Base-by-base conservation (phyloP, 1,140 invertebrate species). In the Agrypnia vestita region DNA sequence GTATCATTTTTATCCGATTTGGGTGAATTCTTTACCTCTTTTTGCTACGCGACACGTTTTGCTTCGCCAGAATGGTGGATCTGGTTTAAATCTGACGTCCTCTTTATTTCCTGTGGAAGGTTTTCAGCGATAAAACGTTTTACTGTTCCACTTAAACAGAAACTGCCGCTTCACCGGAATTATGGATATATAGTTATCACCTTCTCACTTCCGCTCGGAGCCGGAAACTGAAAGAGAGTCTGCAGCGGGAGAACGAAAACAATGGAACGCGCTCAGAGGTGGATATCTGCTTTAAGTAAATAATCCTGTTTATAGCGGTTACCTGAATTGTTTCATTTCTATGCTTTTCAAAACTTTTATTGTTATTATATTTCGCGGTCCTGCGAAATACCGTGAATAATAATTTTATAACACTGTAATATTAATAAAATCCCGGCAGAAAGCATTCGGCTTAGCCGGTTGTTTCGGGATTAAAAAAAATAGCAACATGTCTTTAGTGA, bases 121-220 rank as follows among this genome's bases (percentile, higher is more conserved):
- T 21, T 62, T 62, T 6, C 59, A 62, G 21, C 59, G 59, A 62
- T 62, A 43, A 62, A 62, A 17, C 8, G 59, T 62, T 62, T 62
- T 62, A 62, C 59, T 62, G 59, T 62, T 25, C 13, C 59, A 62
- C 59, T 62, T 62, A 62, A 62, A 35, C 59, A 21, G 59, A 62
- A 62, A 17, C 25, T 13, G 7, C 59, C 25, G 17, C 25, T 19
- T 25, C 25, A 21, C 59, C 25, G 59, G 59, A 62, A 62, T 62
- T 62, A 62, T 35, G 59, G 59, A 62, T 62, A 62, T 35, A 13
- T 17, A 62, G 59, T 62, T 62, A 62, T 62, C 59, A 62, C 59
- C 59, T 62, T n/a, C 59, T 62, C 25, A 62, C 17, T 13, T 62
- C 59, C 59, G 59, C 59, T 19, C 59, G 3, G 13, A n/a, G 4